These are phyloP conservation scores for Setophaga coronata DNA, from an alignment of 2,113 vertebrate genomes.

Conservation along the genomic window DNA sequence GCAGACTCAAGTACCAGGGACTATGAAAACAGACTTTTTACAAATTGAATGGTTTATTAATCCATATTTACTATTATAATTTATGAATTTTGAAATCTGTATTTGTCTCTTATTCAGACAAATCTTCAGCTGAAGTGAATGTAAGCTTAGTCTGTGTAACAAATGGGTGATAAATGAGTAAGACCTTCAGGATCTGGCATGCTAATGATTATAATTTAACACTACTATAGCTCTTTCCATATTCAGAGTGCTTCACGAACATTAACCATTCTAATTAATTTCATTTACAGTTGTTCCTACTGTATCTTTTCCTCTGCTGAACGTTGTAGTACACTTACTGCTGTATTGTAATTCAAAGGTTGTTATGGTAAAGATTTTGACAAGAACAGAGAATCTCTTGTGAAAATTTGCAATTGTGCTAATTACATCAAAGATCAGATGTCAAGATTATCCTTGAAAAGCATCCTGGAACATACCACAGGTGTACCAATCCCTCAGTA, in stretches of 20 bases:
- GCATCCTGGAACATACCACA: conserved; percentile 5
- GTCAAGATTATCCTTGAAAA: conserved; percentile 55
- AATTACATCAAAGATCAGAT: conserved; percentile 68
- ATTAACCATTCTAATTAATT: conserved; percentile 69
- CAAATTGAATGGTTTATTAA: neutral
- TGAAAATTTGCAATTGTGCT: conserved; percentile 67
- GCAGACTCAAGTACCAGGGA: neutral
- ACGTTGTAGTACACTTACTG: conserved; percentile 45
- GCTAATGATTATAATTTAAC: conserved; percentile 61
- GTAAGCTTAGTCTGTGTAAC: conserved; percentile 32
- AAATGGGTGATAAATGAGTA: conserved; percentile 50
- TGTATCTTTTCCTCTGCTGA: conserved; percentile 53
- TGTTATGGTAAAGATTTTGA: conserved; percentile 73
- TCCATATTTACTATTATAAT: neutral
- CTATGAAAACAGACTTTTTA: neutral
- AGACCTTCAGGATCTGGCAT: conserved; percentile 54
- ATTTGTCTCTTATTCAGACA: neutral
- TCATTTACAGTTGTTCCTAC: conserved; percentile 62
- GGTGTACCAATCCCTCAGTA: neutral
- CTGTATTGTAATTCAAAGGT: conserved; percentile 69
- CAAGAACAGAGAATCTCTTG: conserved; percentile 69
- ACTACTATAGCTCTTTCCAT: conserved; percentile 45
- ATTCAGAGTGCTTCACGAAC: conserved; percentile 49
- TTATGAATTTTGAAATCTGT: conserved; percentile 17
- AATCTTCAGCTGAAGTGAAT: conserved; percentile 1